Conservation (phyloP, 2,113 vertebrate species). For the Bungarus multicinctus region DNA sequence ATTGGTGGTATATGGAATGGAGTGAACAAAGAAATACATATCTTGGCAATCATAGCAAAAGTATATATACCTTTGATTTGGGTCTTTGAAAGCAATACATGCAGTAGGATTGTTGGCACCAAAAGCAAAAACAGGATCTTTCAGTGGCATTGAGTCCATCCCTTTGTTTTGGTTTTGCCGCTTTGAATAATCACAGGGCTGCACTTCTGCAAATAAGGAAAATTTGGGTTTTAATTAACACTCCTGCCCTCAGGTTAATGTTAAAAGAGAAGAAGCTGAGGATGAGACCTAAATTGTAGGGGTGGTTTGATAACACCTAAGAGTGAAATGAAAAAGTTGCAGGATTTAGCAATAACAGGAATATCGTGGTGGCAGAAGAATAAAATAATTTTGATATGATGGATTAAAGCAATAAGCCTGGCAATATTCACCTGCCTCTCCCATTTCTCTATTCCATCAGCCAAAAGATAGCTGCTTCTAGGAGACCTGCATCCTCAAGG, state of each 20-base stretch:
- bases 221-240: background rate
- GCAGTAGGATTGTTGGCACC: conserved; percentile 31
- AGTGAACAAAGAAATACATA: background rate
- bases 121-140: conserved; percentile 38
- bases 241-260: background rate
- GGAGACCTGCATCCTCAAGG: background rate
- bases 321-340: background rate
- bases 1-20: background rate
- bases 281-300: background rate
- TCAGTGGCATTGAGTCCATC: conserved; percentile 42
- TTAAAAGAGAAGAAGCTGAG: background rate
- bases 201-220: conserved; percentile 51
- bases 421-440: background rate
- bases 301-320: background rate
- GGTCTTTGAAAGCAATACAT: conserved; percentile 48
- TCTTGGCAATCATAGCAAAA: background rate
- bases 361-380: background rate
- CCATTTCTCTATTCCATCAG: background rate
- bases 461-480: background rate
- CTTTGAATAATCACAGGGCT: conserved; percentile 53
- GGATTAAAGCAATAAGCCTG: background rate
- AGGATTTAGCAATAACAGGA: background rate
- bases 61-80: conserved; percentile 46
- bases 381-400: background rate
- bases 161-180: conserved; percentile 47